phyloP scores from a whole-genome alignment of 1,140 invertebrate genomes.

The Linepithema humile region DNA sequence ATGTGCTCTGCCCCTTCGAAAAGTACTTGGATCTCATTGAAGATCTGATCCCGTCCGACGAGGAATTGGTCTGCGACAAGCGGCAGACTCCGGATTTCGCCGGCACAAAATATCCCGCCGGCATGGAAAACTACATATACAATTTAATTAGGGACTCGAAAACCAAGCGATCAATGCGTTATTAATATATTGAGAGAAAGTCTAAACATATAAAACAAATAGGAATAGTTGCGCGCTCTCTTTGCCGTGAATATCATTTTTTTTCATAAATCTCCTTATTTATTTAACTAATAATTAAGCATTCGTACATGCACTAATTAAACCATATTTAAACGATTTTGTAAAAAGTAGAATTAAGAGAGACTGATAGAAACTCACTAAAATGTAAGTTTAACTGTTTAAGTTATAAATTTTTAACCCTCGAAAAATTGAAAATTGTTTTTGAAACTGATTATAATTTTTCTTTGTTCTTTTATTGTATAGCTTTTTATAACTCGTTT shows the following conservation, averaged over 20 bases:
- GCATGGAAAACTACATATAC: background rate
- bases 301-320: background rate
- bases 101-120: background rate
- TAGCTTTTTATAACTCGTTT: too few relatives aligned
- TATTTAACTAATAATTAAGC: constrained; percentile 24
- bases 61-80: constrained; percentile 70
- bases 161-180: background rate
- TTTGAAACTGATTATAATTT: too few relatives aligned
- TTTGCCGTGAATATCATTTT: background rate
- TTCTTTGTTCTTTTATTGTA: background rate
- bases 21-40: constrained; percentile 58
- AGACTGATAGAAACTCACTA: background rate
- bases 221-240: background rate
- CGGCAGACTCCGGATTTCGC: background rate
- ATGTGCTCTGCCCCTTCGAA: constrained; percentile 85
- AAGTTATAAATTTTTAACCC: background rate
- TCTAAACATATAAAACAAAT: background rate
- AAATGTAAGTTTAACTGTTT: background rate
- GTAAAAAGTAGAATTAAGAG: background rate
- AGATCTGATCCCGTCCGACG: constrained; percentile 61
- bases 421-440: too few relatives aligned
- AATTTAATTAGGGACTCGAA: constrained; percentile 27
- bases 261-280: constrained; percentile 30
- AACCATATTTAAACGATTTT: background rate
- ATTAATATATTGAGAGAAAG: background rate